Evolutionary conservation across 2,888 invertebrate species (phyloP).

Genomic region (Agrochola lota): DNA sequence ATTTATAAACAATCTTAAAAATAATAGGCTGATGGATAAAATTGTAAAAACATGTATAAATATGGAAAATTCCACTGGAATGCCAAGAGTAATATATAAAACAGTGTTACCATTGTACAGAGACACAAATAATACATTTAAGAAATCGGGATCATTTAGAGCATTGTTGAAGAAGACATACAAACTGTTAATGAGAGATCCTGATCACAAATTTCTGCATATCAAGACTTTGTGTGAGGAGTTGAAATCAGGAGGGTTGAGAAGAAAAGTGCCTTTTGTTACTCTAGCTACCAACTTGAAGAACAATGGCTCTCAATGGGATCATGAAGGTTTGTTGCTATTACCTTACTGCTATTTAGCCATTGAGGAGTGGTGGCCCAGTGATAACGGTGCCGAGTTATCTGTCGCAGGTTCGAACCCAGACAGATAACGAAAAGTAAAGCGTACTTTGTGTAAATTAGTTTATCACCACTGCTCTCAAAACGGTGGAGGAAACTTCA

Average conservation of each 20-base stretch:
- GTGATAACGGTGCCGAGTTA: too few relatives aligned
- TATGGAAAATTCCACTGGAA: constrained; percentile 72
- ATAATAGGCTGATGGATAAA: constrained; percentile 71
- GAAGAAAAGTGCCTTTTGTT: constrained; percentile 74
- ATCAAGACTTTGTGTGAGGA: constrained; percentile 76
- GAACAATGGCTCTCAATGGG: neutral
- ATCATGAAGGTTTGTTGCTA: constrained; percentile 20
- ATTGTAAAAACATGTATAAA: constrained; percentile 74
- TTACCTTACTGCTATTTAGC: neutral
- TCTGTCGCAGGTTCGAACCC: too few relatives aligned
- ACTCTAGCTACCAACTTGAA: constrained; percentile 70
- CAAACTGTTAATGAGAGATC: constrained; percentile 68
- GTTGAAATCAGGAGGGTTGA: constrained; percentile 67
- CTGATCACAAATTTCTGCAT: constrained; percentile 75
- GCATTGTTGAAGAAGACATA: constrained; percentile 67
- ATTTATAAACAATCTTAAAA: constrained; percentile 52
- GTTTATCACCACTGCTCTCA: too few relatives aligned
- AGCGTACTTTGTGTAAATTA: too few relatives aligned
- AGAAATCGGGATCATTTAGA: constrained; percentile 69
- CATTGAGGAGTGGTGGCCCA: neutral
- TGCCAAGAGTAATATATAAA: constrained; percentile 75
- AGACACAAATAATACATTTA: constrained; percentile 68
- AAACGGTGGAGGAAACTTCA: too few relatives aligned
- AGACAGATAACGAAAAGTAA: too few relatives aligned
- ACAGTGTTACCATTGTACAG: constrained; percentile 73